Evolutionary conservation across 2,888 invertebrate species (phyloP).

Genomic region (Caenorhabditis angaria): DNA sequence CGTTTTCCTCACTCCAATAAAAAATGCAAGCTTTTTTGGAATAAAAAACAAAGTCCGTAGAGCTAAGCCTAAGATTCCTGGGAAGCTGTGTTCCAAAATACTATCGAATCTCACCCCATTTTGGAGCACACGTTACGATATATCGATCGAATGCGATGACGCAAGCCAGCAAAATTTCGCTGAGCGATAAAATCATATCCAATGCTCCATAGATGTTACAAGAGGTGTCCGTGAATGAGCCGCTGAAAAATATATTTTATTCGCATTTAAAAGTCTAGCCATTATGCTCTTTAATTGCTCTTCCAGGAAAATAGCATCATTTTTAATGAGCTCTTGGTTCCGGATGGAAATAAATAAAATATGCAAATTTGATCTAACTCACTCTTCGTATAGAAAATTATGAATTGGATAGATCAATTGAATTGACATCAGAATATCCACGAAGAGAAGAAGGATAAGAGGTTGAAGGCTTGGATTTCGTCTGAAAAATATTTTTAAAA

Average conservation of each 20-base stretch:
- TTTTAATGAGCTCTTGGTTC: not conserved
- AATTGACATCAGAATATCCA: conserved; percentile 49
- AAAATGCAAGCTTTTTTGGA: too few relatives aligned
- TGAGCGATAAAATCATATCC: conserved; percentile 56
- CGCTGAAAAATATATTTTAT: conserved; percentile 34
- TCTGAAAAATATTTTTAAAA: too few relatives aligned
- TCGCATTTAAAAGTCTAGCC: too few relatives aligned
- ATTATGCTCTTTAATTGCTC: not conserved
- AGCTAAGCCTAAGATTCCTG: too few relatives aligned
- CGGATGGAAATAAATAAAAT: not conserved
- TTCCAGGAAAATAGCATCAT: not conserved
- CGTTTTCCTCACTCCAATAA: too few relatives aligned
- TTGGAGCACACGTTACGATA: conserved; percentile 55
- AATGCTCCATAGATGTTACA: conserved; percentile 51
- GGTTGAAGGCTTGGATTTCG: conserved; percentile 47
- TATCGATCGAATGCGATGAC: conserved; percentile 61
- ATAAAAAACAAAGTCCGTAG: too few relatives aligned
- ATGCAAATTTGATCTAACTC: conserved; percentile 21
- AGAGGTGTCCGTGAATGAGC: conserved; percentile 38
- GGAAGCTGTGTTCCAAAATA: not conserved
- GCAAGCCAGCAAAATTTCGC: conserved; percentile 52
- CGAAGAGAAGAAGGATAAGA: conserved; percentile 50
- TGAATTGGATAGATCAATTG: conserved; percentile 53
- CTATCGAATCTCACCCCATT: conserved; percentile 49
- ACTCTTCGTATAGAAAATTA: conserved; percentile 44